A percentile compares a stretch with the other conserved stretches of the same genome.
Evolutionary conservation across 2,797 vertebrate species (phyloP).

Genomic region (Mallotus villosus): DNA sequence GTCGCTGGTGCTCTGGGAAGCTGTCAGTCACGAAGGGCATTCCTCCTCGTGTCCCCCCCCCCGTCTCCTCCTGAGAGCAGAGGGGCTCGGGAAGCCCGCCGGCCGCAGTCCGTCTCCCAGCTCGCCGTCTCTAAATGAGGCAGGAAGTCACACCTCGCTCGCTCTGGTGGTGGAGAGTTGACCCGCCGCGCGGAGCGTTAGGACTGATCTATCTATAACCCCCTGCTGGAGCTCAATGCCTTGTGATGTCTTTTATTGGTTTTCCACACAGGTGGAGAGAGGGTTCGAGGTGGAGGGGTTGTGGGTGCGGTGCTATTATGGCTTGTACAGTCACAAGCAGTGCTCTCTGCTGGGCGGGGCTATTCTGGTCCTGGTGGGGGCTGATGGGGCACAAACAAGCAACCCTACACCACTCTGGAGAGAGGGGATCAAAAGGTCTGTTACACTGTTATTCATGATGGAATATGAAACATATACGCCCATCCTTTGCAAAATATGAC

Average conservation of each 20-base stretch:
- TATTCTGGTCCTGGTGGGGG: background rate
- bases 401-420: background rate
- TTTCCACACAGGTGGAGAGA: background rate
- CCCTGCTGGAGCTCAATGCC: background rate
- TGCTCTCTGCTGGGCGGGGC: background rate
- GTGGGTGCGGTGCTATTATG: background rate
- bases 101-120: background rate
- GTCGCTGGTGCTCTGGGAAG: background rate
- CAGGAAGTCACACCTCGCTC: too few relatives aligned
- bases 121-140: too few relatives aligned
- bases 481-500: too few relatives aligned
- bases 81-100: background rate
- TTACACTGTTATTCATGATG: background rate
- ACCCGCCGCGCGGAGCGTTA: too few relatives aligned
- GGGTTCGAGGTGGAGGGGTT: background rate
- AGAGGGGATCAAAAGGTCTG: background rate
- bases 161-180: too few relatives aligned
- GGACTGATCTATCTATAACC: too few relatives aligned
- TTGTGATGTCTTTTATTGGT: background rate
- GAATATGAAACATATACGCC: background rate
- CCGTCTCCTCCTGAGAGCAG: background rate
- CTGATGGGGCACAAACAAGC: background rate
- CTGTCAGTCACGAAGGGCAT: background rate
- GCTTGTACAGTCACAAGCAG: too few relatives aligned
- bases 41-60: background rate